These are phyloP conservation scores for Pandemis corylana DNA, from an alignment of 2,888 invertebrate species.

Conservation along the genomic window DNA sequence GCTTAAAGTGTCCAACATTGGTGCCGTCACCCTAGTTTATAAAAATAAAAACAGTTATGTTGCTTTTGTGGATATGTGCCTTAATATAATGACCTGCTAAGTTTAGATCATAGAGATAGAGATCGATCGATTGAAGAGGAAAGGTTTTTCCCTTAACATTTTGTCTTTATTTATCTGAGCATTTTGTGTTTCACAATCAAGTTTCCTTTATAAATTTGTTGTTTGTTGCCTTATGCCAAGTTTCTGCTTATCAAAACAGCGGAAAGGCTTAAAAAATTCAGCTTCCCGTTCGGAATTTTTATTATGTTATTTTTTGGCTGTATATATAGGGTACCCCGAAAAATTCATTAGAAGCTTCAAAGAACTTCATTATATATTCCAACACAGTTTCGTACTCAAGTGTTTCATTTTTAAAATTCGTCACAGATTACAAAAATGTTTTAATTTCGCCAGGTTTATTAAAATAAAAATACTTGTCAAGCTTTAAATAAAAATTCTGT, in stretches of 20 bases:
- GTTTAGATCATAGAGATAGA: no score
- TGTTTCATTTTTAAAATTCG: not conserved
- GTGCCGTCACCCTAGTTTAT: no score
- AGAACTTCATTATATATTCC: constrained; percentile 14
- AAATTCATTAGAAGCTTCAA: constrained; percentile 17
- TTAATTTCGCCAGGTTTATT: not conserved
- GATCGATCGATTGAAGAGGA: no score
- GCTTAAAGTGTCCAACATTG: no score
- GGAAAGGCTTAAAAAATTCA: not conserved
- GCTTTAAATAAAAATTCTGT: not conserved
- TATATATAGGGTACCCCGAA: constrained; percentile 18
- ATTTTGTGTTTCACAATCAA: not conserved
- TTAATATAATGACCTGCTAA: no score
- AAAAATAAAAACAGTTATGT: no score
- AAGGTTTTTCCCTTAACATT: not conserved
- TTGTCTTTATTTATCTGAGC: no score
- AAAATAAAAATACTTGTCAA: not conserved
- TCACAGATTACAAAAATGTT: not conserved
- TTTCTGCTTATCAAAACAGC: not conserved
- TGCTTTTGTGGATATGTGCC: no score
- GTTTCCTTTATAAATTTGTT: not conserved
- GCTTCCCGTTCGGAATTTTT: not conserved
- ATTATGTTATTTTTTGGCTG: not conserved
- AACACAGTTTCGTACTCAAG: constrained; percentile 6
- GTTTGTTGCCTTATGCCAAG: not conserved